Evolutionary conservation across 1,140 invertebrate genomes (phyloP).

Genomic region (Papilio dardanus): DNA sequence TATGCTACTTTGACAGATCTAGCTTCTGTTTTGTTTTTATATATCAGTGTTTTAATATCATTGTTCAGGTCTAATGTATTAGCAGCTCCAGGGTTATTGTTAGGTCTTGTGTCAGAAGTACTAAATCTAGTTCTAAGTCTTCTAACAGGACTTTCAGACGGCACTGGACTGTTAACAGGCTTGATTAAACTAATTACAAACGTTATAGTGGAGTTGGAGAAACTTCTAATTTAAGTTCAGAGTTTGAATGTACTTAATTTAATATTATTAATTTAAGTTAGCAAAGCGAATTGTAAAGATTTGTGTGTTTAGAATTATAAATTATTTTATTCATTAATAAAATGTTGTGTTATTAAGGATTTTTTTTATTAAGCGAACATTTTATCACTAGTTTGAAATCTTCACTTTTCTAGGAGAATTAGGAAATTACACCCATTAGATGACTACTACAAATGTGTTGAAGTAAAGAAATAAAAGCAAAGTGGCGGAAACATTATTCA

Average conservation of each 20-base stretch:
- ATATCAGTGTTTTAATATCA: slow-evolving; percentile 72
- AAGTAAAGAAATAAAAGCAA: neutral
- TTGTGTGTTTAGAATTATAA: neutral
- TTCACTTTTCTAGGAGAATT: neutral
- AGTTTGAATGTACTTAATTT: slow-evolving; percentile 40
- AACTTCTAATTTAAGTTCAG: slow-evolving; percentile 58
- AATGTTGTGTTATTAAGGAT: neutral
- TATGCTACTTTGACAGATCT: slow-evolving; percentile 73
- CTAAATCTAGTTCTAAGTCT: slow-evolving; percentile 66
- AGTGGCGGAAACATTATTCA: neutral
- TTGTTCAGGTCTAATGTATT: slow-evolving; percentile 71
- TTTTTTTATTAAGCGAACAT: neutral
- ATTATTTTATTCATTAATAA: slow-evolving; percentile 1
- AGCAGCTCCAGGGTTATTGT: slow-evolving; percentile 64
- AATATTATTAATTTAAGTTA: slow-evolving; percentile 17
- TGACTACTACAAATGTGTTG: neutral
- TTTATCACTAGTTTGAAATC: neutral
- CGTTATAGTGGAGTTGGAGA: slow-evolving; percentile 68
- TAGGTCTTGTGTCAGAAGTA: slow-evolving; percentile 62
- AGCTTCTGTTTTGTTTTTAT: slow-evolving; percentile 71
- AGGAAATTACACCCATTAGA: neutral
- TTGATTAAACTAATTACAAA: slow-evolving; percentile 69
- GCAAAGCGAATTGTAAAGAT: neutral
- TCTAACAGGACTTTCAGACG: slow-evolving; percentile 64
- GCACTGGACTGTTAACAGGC: slow-evolving; percentile 59